Evolutionary conservation across 2,113 vertebrate genomes (phyloP).

Genomic region (Diglossa brunneiventris): DNA sequence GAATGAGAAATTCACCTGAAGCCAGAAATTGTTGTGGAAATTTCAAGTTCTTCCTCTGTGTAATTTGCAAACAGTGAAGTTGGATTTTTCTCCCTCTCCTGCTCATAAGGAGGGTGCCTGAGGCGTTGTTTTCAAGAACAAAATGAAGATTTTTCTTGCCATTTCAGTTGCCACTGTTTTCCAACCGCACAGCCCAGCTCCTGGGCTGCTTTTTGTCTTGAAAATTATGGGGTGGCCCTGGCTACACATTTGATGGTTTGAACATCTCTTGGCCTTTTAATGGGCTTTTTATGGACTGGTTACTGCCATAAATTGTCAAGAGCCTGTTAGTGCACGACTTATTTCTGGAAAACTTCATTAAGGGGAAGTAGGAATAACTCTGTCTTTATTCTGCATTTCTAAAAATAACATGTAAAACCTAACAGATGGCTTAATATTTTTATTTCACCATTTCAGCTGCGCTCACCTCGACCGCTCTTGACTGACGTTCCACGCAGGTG

Average conservation of each 20-base stretch:
- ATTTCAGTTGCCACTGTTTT: not conserved
- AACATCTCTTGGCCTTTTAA: not conserved
- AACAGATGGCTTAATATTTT: not conserved
- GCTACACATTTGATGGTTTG: not conserved
- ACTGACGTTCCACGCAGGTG: not conserved
- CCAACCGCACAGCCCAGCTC: not conserved
- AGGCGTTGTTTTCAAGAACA: not conserved
- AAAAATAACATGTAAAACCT: not conserved
- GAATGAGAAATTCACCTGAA: not conserved
- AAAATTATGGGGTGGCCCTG: not conserved
- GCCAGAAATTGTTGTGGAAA: not conserved
- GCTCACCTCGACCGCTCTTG: not conserved
- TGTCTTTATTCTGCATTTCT: not conserved
- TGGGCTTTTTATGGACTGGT: not conserved
- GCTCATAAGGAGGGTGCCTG: not conserved
- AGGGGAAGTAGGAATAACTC: not conserved
- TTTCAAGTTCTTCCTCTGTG: not conserved
- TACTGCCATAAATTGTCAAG: not conserved
- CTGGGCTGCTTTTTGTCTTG: not conserved
- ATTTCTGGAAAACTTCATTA: not conserved
- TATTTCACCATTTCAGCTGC: not conserved
- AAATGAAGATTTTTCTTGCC: not conserved
- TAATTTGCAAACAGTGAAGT: not conserved
- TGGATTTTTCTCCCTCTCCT: not conserved
- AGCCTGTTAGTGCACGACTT: not conserved